Evolutionary conservation across 2,113 vertebrate genomes (phyloP), one percentile per base, ranked within the genome.

Genomic region (Egretta garzetta): DNA sequence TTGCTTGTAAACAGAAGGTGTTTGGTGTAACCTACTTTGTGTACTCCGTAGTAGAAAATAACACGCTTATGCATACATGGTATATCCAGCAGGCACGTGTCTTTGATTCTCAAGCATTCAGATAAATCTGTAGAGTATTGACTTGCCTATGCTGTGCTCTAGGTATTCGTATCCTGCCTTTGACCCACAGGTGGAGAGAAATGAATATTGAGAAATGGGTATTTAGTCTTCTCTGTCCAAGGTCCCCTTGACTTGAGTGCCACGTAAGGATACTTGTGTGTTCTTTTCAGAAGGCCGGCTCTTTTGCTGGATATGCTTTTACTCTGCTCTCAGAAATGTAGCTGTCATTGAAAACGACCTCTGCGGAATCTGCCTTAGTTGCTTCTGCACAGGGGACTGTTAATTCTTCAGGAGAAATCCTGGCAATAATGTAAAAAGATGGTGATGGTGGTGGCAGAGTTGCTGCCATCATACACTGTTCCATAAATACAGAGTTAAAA

Each of bases 61-160:
- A 1, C 32, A 8, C 9, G 18, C 23, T 70, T 12, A 6, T 19
- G 14, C 41, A n/a, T 13, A 2, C 11, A 10, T 11, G 45, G 21
- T 33, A 0, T 35, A 12, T 26, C 35, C 72, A 41, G 5, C 33
- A 53, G 56, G 49, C 18, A 12, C 4, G 14, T 15, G 0, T 18
- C 24, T 28, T 62, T 62, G 37, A 13, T 23, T 45, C n/a, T 68
- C 8, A 13, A 50, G 32, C 30, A 6, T 50, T 16, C 17, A 8
- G 0, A 10, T 23, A 4, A 5, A 16, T 19, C 47, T 8, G 1
- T 10, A 3, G 22, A 49, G 4, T 6, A 23, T 5, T 55, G 47
- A 27, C 37, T 45, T 63, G 19, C 19, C 32, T 22, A 2, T 19
- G 68, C 43, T 63, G 2, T 43, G 41, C 74, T 53, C 43, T 7